Percentiles rank a stretch among this genome's conserved stretches.
Conservation (phyloP, 2,888 invertebrate species). For the Choreutis nemorana region DNA sequence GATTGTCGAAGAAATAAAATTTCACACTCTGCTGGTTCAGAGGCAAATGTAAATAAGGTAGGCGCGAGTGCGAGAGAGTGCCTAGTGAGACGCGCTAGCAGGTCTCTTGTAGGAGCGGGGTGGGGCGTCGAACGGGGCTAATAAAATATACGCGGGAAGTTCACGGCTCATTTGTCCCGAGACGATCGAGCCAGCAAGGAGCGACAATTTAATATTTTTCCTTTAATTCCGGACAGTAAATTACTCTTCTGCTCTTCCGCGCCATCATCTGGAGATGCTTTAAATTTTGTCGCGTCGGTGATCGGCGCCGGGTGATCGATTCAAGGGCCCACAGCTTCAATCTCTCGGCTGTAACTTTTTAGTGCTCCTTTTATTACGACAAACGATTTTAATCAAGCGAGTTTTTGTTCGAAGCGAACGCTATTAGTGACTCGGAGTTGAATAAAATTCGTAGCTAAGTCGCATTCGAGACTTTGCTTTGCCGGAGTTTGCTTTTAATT, state of each 20-base stretch:
- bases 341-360: conserved; percentile 60
- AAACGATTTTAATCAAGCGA: conserved; percentile 66
- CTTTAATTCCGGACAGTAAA: conserved; percentile 37
- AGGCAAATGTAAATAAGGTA: conserved; percentile 50
- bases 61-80: conserved; percentile 17
- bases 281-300: conserved; percentile 49
- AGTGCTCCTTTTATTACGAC: conserved; percentile 63
- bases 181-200: conserved; percentile 23
- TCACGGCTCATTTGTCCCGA: conserved; percentile 45
- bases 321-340: conserved; percentile 58
- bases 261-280: conserved; percentile 37
- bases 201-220: conserved; percentile 42
- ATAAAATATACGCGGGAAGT: conserved; percentile 42
- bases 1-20: conserved; percentile 66
- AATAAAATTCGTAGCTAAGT: conserved; percentile 54
- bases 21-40: conserved; percentile 51
- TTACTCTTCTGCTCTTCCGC: conserved; percentile 30
- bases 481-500: conserved; percentile 53
- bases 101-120: conserved; percentile 13
- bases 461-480: conserved; percentile 44
- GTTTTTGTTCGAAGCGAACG: conserved; percentile 54
- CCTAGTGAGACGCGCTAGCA: conserved; percentile 9
- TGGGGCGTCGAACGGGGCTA: conserved; percentile 17
- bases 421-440: conserved; percentile 50
- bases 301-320: conserved; percentile 60